These are phyloP conservation scores for Theocolax elegans DNA, from an alignment of 1,140 invertebrate genomes.

Conservation along the genomic window DNA sequence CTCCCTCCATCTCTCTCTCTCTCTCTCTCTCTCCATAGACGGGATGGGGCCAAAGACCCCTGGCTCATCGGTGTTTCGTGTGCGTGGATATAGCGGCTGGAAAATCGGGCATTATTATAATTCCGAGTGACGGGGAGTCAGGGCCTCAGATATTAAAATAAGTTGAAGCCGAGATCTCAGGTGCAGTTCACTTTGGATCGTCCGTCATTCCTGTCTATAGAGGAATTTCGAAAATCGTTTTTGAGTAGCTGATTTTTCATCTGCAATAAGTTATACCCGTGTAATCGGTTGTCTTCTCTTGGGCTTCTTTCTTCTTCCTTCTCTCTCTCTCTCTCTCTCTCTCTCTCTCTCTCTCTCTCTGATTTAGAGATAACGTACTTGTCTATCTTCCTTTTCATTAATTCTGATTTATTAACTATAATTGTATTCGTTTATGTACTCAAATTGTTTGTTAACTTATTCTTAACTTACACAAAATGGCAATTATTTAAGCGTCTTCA, in stretches of 20 bases:
- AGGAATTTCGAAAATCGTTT: neutral
- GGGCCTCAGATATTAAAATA: constrained; percentile 7
- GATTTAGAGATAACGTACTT: too few relatives aligned
- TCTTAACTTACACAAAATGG: too few relatives aligned
- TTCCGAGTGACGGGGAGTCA: constrained; percentile 37
- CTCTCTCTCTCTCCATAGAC: neutral
- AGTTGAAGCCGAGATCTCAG: neutral
- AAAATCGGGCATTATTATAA: constrained; percentile 57
- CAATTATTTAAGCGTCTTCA: too few relatives aligned
- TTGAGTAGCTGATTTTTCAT: neutral
- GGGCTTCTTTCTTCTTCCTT: too few relatives aligned
- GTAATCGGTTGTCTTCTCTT: too few relatives aligned
- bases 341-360: too few relatives aligned
- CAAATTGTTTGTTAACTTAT: too few relatives aligned
- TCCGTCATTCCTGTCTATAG: neutral
- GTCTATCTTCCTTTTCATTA: too few relatives aligned
- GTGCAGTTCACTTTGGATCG: neutral
- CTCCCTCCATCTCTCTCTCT: constrained; percentile 7
- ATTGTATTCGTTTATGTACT: too few relatives aligned
- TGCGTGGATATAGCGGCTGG: neutral
- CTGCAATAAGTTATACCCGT: too few relatives aligned
- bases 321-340: too few relatives aligned
- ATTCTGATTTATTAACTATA: too few relatives aligned
- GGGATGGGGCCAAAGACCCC: constrained; percentile 23
- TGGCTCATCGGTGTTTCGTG: neutral